Conservation (phyloP, 1,140 invertebrate genomes). For the Colletes gigas region DNA sequence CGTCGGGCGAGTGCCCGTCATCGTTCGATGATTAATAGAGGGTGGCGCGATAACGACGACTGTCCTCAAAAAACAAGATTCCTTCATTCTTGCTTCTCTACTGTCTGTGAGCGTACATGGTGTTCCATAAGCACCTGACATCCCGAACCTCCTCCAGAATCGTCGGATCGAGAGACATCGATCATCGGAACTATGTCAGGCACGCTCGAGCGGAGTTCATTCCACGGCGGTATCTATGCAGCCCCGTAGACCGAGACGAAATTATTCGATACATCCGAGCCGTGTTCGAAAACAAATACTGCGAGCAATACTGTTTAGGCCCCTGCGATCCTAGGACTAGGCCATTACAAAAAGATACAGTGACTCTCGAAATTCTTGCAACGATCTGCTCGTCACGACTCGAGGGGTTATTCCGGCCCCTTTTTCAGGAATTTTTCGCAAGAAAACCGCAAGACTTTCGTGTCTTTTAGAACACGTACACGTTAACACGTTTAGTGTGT, state of each 20-base stretch:
- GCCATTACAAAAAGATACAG: too few species aligned
- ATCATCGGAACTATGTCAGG: constrained; percentile 66
- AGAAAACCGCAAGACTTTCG: too few species aligned
- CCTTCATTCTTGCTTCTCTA: constrained; percentile 33
- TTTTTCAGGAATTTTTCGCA: too few species aligned
- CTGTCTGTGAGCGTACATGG: constrained; percentile 46
- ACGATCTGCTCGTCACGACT: too few species aligned
- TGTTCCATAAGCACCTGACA: constrained; percentile 64
- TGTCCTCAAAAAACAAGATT: constrained; percentile 60
- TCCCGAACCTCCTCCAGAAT: constrained; percentile 46
- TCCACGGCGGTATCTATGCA: constrained; percentile 12
- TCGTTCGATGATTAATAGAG: constrained; percentile 67
- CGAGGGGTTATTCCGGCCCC: too few species aligned
- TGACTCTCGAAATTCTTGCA: too few species aligned
- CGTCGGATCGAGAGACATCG: constrained; percentile 55
- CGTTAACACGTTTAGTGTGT: too few species aligned
- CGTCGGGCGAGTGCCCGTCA: constrained; percentile 55
- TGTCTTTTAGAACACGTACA: too few species aligned
- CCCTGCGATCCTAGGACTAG: too few species aligned
- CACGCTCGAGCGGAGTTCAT: constrained; percentile 39
- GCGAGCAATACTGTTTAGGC: background rate
- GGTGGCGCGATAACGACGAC: constrained; percentile 51
- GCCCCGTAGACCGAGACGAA: constrained; percentile 2
- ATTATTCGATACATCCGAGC: background rate
- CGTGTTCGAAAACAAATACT: background rate